Evolutionary conservation across 2,113 vertebrate species (phyloP).

Genomic region (Anhinga anhinga): DNA sequence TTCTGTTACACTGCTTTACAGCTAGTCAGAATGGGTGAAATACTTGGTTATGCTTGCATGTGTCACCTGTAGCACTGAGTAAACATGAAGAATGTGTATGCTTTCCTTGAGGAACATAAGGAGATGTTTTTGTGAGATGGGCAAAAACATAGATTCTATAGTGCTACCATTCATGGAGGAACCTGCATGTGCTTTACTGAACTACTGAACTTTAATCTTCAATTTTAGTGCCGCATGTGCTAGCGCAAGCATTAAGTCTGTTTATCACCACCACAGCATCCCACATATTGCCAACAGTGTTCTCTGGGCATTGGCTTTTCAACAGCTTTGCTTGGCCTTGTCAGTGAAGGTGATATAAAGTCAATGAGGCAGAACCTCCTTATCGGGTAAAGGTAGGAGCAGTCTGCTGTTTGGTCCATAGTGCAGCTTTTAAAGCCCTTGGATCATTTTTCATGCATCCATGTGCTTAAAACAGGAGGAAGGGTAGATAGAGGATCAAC

Average conservation of each 20-base stretch:
- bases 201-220: background rate
- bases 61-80: background rate
- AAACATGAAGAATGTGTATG: background rate
- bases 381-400: background rate
- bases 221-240: background rate
- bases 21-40: background rate
- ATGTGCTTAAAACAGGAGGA: background rate
- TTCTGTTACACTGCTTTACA: background rate
- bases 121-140: background rate
- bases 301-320: background rate
- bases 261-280: background rate
- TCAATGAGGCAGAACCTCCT: background rate
- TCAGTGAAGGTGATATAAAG: background rate
- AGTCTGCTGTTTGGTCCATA: background rate
- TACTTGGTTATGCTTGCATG: background rate
- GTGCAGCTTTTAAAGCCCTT: background rate
- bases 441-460: background rate
- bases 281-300: accelerated
- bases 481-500: background rate
- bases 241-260: background rate
- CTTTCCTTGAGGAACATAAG: background rate
- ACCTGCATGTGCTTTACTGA: background rate
- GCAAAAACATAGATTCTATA: background rate
- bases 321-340: background rate
- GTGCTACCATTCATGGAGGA: background rate